phyloP scores from a whole-genome alignment of 2,888 invertebrate genomes.

The Teleogryllus oceanicus region DNA sequence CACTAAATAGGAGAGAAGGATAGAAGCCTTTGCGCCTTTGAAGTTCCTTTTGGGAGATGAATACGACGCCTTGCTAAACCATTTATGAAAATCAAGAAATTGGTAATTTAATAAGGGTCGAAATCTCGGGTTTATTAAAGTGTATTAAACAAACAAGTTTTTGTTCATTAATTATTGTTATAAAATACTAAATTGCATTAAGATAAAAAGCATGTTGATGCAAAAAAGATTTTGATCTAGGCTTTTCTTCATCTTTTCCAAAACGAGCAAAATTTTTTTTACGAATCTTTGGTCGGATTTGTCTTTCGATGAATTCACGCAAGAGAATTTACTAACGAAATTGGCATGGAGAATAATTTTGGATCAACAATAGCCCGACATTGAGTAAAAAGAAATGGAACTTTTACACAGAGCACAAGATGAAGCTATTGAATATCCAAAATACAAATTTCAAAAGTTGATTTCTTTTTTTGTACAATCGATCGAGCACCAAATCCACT shows the following conservation, averaged over 20 bases:
- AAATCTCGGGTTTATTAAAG: constrained; percentile 28
- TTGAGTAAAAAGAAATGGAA: neutral
- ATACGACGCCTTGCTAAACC: constrained; percentile 19
- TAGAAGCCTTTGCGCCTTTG: neutral
- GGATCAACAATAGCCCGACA: constrained; percentile 18
- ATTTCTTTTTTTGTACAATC: constrained; percentile 33
- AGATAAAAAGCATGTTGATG: constrained; percentile 38
- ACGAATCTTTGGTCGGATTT: neutral
- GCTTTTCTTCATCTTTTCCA: constrained; percentile 30
- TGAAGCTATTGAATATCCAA: neutral
- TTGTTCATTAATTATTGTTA: constrained; percentile 27
- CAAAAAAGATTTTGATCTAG: constrained; percentile 38
- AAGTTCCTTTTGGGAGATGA: constrained; percentile 3
- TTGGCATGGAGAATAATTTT: constrained; percentile 19
- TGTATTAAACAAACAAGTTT: constrained; percentile 24
- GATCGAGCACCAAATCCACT: constrained; percentile 37
- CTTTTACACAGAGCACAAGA: neutral
- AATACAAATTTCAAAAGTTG: neutral
- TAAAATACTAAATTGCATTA: constrained; percentile 37
- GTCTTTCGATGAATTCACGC: constrained; percentile 20
- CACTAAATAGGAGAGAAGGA: neutral
- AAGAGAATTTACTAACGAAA: neutral
- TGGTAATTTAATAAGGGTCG: constrained; percentile 27
- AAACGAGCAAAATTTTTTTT: neutral
- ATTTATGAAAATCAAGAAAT: neutral